Evolutionary conservation across 2,888 invertebrate species (phyloP).

Genomic region (Petrophora chlorosata): DNA sequence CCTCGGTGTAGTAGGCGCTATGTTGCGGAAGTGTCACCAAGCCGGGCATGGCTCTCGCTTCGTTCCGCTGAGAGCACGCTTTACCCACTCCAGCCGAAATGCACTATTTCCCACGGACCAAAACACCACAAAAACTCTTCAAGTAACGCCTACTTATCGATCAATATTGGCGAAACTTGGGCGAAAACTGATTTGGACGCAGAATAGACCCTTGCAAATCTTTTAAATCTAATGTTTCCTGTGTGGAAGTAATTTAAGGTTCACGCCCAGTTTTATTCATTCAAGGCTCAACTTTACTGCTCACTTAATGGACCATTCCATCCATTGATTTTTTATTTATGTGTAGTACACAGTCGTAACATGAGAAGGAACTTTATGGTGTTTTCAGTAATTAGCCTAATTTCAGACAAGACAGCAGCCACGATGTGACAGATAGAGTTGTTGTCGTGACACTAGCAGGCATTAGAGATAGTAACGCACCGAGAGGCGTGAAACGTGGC

Average conservation of each 20-base stretch:
- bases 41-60: slow-evolving; percentile 66
- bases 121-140: slow-evolving; percentile 26
- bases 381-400: background rate
- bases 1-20: slow-evolving; percentile 70
- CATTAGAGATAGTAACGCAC: slow-evolving; percentile 54
- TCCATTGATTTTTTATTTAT: slow-evolving; percentile 7
- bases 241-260: slow-evolving; percentile 48
- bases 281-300: slow-evolving; percentile 4
- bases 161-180: slow-evolving; percentile 14
- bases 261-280: slow-evolving; percentile 53
- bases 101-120: slow-evolving; percentile 52
- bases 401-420: slow-evolving; percentile 25
- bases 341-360: background rate
- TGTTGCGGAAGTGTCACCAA: slow-evolving; percentile 62
- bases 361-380: background rate
- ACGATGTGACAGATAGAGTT: slow-evolving; percentile 29
- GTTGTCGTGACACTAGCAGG: slow-evolving; percentile 49
- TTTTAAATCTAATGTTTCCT: slow-evolving; percentile 49
- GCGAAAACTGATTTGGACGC: slow-evolving; percentile 2
- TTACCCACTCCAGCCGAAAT: slow-evolving; percentile 45
- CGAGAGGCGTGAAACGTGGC: slow-evolving; percentile 75
- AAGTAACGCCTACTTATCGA: slow-evolving; percentile 10
- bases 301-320: slow-evolving; percentile 18
- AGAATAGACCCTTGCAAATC: slow-evolving; percentile 8
- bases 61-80: slow-evolving; percentile 67